These are phyloP conservation scores for Gymnothorax reevesii DNA, from an alignment of 2,797 vertebrate genomes.

Conservation along the genomic window DNA sequence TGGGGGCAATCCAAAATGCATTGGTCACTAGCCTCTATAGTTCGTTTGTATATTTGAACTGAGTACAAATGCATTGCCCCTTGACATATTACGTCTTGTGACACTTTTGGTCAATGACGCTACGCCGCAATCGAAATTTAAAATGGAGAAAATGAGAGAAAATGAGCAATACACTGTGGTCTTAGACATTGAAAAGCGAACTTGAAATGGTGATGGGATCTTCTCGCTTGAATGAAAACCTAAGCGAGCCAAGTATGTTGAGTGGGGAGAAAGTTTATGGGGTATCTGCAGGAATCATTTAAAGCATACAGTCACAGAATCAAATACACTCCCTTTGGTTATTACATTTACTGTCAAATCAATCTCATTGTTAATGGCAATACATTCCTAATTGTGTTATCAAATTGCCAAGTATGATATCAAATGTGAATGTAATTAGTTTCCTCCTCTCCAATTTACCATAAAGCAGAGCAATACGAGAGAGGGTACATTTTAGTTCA, in stretches of 20 bases:
- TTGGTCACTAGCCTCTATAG: background rate
- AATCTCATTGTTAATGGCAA: background rate
- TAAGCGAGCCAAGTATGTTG: background rate
- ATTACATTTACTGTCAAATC: background rate
- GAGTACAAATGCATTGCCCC: background rate
- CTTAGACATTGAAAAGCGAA: background rate
- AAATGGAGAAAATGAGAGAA: background rate
- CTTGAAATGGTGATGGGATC: background rate
- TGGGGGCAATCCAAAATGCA: background rate
- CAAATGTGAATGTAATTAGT: conserved; percentile 8
- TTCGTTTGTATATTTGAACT: background rate
- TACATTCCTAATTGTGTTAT: background rate
- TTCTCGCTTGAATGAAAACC: background rate
- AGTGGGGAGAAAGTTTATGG: background rate
- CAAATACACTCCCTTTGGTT: background rate
- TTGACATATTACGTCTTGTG: background rate
- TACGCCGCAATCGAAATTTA: background rate
- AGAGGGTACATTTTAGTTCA: background rate
- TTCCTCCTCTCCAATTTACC: background rate
- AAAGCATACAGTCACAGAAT: background rate
- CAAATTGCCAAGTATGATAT: background rate
- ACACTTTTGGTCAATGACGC: background rate
- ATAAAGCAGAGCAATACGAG: background rate
- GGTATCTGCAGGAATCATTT: background rate
- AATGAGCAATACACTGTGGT: background rate